A percentile compares a stretch with the other conserved stretches of the same genome.
Evolutionary conservation across 1,140 invertebrate genomes (phyloP).

Genomic region (Caenorhabditis latens): DNA sequence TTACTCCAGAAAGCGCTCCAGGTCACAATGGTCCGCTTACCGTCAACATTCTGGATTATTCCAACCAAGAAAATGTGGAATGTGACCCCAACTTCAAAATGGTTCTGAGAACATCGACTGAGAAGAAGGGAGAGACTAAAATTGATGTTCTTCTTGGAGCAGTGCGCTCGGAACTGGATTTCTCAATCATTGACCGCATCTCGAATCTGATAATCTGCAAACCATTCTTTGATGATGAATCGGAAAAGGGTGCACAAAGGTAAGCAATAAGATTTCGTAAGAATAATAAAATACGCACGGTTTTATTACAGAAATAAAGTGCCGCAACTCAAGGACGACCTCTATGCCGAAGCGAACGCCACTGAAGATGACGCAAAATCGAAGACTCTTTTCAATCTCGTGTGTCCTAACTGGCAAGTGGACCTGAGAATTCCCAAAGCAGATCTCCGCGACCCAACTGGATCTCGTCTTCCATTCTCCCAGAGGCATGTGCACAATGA

Average conservation of each 20-base stretch:
- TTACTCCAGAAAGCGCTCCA: slow-evolving; percentile 43
- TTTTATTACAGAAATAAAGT: slow-evolving; percentile 20
- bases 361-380: not conserved
- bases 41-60: slow-evolving; percentile 60
- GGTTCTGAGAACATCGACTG: slow-evolving; percentile 10
- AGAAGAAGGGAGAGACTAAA: slow-evolving; percentile 4
- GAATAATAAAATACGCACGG: not conserved
- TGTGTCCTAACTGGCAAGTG: slow-evolving; percentile 29
- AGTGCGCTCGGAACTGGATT: slow-evolving; percentile 62
- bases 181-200: slow-evolving; percentile 64
- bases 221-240: slow-evolving; percentile 60
- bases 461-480: slow-evolving; percentile 51
- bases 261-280: not conserved
- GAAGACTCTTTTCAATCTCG: slow-evolving; percentile 2
- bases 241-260: not conserved
- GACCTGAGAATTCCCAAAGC: slow-evolving; percentile 58
- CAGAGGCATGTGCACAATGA: slow-evolving; percentile 59
- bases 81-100: slow-evolving; percentile 54
- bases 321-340: slow-evolving; percentile 61
- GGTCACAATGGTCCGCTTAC: slow-evolving; percentile 9
- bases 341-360: slow-evolving; percentile 7
- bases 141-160: slow-evolving; percentile 59
- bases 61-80: slow-evolving; percentile 58
- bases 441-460: slow-evolving; percentile 56
- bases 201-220: slow-evolving; percentile 55